Conservation (phyloP, 2,797 vertebrate genomes). For the Rhinatrema bivittatum region DNA sequence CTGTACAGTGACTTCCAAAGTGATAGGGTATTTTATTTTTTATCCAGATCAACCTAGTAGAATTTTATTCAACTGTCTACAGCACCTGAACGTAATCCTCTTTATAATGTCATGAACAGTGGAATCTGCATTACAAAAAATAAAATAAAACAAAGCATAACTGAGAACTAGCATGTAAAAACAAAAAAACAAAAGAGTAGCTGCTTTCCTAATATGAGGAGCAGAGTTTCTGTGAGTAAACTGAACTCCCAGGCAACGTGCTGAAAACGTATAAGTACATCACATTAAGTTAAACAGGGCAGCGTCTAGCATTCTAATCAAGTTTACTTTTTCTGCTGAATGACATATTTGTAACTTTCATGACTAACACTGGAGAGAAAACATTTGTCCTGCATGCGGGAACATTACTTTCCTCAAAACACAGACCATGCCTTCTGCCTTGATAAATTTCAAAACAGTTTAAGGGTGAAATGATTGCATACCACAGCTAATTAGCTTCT, state of each 20-base stretch:
- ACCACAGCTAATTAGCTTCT: slow-evolving; percentile 30
- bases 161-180: too few species aligned
- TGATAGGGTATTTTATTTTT: too few species aligned
- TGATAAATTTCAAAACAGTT: slow-evolving; percentile 19
- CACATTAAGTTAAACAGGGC: slow-evolving; percentile 3
- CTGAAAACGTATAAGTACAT: not conserved
- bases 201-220: too few species aligned
- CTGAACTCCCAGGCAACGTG: not conserved
- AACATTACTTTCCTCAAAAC: slow-evolving; percentile 9
- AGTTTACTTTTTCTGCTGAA: not conserved
- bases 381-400: not conserved
- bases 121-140: too few species aligned
- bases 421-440: slow-evolving; percentile 23
- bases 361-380: slow-evolving; percentile 8
- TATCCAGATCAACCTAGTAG: too few species aligned
- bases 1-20: too few species aligned
- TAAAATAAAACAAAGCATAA: too few species aligned
- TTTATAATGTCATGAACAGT: too few species aligned
- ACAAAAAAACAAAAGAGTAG: too few species aligned
- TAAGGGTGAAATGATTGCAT: slow-evolving; percentile 35
- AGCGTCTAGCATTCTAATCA: not conserved
- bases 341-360: slow-evolving; percentile 8
- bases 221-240: slow-evolving; percentile 1
- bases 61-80: too few species aligned
- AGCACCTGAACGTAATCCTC: too few species aligned